A percentile compares a stretch with the other conserved stretches of the same genome.
These are phyloP conservation scores for Fragum whitleyi DNA, from an alignment of 2,888 invertebrate genomes.

Conservation along the genomic window DNA sequence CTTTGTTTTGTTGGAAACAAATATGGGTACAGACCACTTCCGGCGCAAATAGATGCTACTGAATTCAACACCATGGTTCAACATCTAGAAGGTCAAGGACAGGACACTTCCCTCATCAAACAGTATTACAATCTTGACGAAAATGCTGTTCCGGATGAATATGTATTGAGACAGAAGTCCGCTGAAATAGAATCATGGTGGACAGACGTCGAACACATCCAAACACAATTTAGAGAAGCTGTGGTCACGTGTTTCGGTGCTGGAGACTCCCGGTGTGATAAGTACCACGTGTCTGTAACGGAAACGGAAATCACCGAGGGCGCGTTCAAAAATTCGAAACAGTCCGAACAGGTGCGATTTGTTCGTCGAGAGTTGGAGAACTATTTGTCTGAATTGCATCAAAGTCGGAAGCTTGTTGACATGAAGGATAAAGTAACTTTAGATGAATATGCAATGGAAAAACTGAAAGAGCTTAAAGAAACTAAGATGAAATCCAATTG, in stretches of 20 bases:
- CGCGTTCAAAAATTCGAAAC: constrained; percentile 44
- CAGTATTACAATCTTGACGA: constrained; percentile 78
- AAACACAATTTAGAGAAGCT: constrained; percentile 47
- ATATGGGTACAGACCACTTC: constrained; percentile 81
- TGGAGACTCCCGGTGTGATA: constrained; percentile 38
- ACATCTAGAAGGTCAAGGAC: constrained; percentile 59
- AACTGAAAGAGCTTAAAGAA: constrained; percentile 45
- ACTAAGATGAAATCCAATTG: constrained; percentile 29
- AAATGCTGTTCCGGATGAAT: constrained; percentile 77
- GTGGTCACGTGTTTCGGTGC: constrained; percentile 47
- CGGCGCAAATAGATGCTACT: constrained; percentile 70
- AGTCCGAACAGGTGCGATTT: constrained; percentile 33
- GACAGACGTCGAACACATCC: constrained; percentile 47
- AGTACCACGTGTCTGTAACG: constrained; percentile 60
- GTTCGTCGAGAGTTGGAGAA: constrained; percentile 45
- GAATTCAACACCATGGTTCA: constrained; percentile 73
- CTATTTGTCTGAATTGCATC: constrained; percentile 44
- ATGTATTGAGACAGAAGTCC: constrained; percentile 71
- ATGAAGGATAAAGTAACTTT: constrained; percentile 33
- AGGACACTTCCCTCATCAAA: constrained; percentile 69
- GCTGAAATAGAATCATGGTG: constrained; percentile 48
- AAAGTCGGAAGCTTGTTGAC: constrained; percentile 53
- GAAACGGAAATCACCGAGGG: constrained; percentile 60
- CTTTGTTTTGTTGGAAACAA: constrained; percentile 80
- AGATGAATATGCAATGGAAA: constrained; percentile 53